These are phyloP conservation scores for Heliothis subflexa DNA, from an alignment of 1,140 invertebrate genomes.

Conservation along the genomic window DNA sequence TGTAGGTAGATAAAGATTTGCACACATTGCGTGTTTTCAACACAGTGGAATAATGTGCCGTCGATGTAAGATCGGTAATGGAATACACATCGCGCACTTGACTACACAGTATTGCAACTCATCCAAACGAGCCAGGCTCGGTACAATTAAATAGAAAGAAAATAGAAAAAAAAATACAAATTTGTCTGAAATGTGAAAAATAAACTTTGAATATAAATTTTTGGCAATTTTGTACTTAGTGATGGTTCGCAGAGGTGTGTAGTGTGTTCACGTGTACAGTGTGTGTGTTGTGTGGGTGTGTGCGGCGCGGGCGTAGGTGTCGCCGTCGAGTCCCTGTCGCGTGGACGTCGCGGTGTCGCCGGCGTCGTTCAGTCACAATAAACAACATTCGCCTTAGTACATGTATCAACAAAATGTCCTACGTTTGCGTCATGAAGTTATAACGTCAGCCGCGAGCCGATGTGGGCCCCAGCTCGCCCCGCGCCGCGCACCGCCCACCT, in stretches of 20 bases:
- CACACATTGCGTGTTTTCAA: conserved; percentile 44
- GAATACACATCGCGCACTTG: conserved; percentile 44
- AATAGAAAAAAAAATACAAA: conserved; percentile 42
- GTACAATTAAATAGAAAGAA: conserved; percentile 47
- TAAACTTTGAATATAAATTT: conserved; percentile 71
- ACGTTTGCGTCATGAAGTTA: conserved; percentile 64
- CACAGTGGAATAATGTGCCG: conserved; percentile 45
- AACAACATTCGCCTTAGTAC: conserved; percentile 78
- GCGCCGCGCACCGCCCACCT: conserved; percentile 48
- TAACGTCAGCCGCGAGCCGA: conserved; percentile 42
- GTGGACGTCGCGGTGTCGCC: conserved; percentile 46
- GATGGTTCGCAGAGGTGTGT: conserved; percentile 71
- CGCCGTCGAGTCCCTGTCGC: conserved; percentile 58
- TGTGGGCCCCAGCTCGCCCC: conserved; percentile 29
- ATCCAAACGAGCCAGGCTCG: conserved; percentile 52
- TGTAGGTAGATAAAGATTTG: conserved; percentile 39
- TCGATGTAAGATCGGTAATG: conserved; percentile 47
- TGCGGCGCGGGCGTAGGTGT: conserved; percentile 60
- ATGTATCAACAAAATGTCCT: conserved; percentile 83
- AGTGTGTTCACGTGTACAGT: conserved; percentile 58
- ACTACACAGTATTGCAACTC: conserved; percentile 50
- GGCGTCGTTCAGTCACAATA: conserved; percentile 69
- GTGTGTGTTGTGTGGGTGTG: conserved; percentile 40
- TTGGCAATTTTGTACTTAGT: conserved; percentile 85
- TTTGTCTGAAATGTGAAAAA: conserved; percentile 57